Conservation (phyloP, 2,113 vertebrate genomes). For the Microtus oregoni region DNA sequence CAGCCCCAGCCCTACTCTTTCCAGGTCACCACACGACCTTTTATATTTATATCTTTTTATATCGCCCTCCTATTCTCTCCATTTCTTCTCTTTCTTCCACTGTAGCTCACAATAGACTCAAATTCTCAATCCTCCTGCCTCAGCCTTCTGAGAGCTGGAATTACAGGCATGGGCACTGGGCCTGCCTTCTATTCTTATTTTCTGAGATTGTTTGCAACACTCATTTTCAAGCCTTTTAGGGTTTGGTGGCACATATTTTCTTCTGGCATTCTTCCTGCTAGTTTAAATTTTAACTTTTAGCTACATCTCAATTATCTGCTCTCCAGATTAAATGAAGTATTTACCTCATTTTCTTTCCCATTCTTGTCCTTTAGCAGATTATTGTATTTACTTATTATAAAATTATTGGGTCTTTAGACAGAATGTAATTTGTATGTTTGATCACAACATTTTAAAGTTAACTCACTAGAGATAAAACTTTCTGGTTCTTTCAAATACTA, state of each 20-base stretch:
- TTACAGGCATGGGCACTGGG: neutral
- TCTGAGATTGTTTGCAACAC: neutral
- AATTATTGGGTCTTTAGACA: neutral
- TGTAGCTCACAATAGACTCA: neutral
- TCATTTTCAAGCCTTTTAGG: neutral
- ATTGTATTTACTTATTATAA: neutral
- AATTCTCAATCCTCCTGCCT: neutral
- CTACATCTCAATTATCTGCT: neutral
- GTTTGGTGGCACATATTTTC: constrained; percentile 16
- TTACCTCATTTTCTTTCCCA: neutral
- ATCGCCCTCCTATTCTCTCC: neutral
- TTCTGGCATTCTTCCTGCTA: neutral
- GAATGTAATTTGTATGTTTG: constrained; percentile 26
- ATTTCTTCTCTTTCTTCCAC: neutral
- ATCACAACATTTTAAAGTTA: constrained; percentile 11
- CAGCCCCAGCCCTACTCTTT: neutral
- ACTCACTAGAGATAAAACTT: constrained; percentile 1
- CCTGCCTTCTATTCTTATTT: neutral
- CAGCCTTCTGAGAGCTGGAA: neutral
- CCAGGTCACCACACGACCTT: neutral
- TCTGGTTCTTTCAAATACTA: neutral
- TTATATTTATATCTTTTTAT: neutral
- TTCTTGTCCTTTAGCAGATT: neutral
- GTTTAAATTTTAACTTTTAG: constrained; percentile 36
- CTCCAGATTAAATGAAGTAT: neutral